Percentiles rank a stretch among this genome's conserved stretches.
Conservation (phyloP, 2,888 invertebrate genomes). For the Drosophila affinis region DNA sequence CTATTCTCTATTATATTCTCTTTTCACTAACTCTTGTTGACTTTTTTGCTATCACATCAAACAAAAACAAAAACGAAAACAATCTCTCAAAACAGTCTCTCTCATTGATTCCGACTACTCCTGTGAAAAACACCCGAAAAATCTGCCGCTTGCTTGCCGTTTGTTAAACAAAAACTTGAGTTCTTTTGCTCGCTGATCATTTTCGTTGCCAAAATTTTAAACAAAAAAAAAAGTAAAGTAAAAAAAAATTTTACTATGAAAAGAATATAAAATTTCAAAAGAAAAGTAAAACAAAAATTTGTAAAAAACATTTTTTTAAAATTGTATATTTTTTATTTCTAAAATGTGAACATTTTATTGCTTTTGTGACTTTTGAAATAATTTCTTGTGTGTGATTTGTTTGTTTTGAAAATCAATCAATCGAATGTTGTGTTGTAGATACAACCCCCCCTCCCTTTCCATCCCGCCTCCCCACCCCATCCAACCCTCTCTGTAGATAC, state of each 20-base stretch:
- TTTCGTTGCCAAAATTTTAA: slow-evolving; percentile 68
- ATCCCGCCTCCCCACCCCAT: slow-evolving; percentile 12
- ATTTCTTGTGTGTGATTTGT: slow-evolving; percentile 72
- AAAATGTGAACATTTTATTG: slow-evolving; percentile 4
- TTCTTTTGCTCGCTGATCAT: slow-evolving; percentile 66
- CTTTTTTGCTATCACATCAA: slow-evolving; percentile 66
- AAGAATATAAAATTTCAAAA: neutral
- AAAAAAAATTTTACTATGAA: neutral
- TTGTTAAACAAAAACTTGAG: slow-evolving; percentile 45
- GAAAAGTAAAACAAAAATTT: neutral
- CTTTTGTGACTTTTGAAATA: slow-evolving; percentile 29
- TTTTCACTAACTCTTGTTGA: slow-evolving; percentile 68
- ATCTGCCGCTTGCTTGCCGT: slow-evolving; percentile 75
- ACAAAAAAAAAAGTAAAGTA: slow-evolving; percentile 57
- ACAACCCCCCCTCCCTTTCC: slow-evolving; percentile 1
- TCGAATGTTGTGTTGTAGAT: slow-evolving; percentile 52
- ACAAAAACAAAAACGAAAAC: slow-evolving; percentile 23
- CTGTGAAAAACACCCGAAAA: slow-evolving; percentile 28
- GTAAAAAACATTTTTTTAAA: neutral
- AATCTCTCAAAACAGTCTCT: slow-evolving; percentile 31
- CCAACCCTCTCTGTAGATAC: slow-evolving; percentile 43
- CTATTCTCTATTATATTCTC: slow-evolving; percentile 57
- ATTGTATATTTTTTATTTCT: neutral
- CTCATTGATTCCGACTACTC: slow-evolving; percentile 17
- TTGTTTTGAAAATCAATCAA: slow-evolving; percentile 70